Percentiles rank a stretch among this genome's conserved stretches.
Conservation (phyloP, 2,797 vertebrate genomes). For the Acanthurus tractus region DNA sequence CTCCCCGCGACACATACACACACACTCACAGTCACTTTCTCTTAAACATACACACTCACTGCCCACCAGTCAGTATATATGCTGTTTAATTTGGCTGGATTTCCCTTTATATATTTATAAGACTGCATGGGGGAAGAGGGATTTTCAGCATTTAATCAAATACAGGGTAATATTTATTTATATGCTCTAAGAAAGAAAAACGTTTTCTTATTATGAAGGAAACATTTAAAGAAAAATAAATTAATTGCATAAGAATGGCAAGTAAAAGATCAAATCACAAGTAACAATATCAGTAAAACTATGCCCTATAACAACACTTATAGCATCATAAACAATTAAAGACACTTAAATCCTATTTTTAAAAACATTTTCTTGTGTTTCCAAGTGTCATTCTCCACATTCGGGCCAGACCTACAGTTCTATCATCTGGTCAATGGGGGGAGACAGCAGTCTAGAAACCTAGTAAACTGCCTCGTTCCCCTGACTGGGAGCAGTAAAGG, state of each 20-base stretch:
- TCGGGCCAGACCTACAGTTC: constrained; percentile 21
- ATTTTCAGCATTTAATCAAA: not conserved
- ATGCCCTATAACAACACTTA: not conserved
- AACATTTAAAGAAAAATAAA: not conserved
- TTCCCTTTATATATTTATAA: constrained; percentile 24
- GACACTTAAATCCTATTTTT: not conserved
- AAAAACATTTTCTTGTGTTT: constrained; percentile 18
- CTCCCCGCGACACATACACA: constrained; percentile 13
- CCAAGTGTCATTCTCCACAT: not conserved
- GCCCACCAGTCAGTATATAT: constrained; percentile 13
- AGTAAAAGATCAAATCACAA: not conserved
- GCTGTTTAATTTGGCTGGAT: constrained; percentile 19
- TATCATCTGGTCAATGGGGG: constrained; percentile 76
- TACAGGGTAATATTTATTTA: not conserved
- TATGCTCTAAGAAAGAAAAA: not conserved
- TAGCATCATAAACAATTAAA: not conserved
- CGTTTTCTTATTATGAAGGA: not conserved
- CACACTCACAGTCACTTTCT: constrained; percentile 27
- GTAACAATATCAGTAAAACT: not conserved
- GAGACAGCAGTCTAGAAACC: constrained; percentile 83
- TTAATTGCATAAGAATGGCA: not conserved
- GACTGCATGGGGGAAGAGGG: not conserved
- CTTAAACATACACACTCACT: constrained; percentile 29
- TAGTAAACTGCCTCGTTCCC: not conserved
- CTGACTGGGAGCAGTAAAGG: constrained; percentile 7